These are phyloP conservation scores for Rhagoletis zephyria DNA, from an alignment of 1,140 invertebrate species.

Conservation along the genomic window DNA sequence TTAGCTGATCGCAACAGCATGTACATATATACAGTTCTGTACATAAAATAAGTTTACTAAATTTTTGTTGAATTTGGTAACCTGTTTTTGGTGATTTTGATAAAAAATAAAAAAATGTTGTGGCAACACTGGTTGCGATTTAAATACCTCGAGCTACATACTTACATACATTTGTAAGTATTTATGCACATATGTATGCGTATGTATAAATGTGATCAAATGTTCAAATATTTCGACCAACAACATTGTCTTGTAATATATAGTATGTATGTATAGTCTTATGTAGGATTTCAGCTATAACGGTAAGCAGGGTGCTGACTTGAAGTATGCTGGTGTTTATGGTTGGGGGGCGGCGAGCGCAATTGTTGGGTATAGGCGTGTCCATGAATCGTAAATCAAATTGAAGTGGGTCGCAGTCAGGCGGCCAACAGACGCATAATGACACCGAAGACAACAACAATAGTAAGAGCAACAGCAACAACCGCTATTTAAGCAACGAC, in stretches of 20 bases:
- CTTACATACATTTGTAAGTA: background rate
- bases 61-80: too few relatives aligned
- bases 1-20: too few relatives aligned
- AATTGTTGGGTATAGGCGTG: slow-evolving; percentile 72
- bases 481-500: slow-evolving; percentile 30
- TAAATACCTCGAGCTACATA: background rate
- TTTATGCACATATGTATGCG: background rate
- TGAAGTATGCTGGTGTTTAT: slow-evolving; percentile 24
- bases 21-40: too few relatives aligned
- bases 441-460: slow-evolving; percentile 51
- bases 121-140: background rate
- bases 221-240: background rate
- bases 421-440: slow-evolving; percentile 56
- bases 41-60: too few relatives aligned
- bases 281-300: slow-evolving; percentile 47
- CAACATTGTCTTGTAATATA: slow-evolving; percentile 26
- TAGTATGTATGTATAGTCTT: background rate
- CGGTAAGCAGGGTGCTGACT: slow-evolving; percentile 24
- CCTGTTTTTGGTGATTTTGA: too few relatives aligned
- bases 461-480: slow-evolving; percentile 60
- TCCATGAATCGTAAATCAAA: slow-evolving; percentile 72
- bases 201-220: background rate
- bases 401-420: slow-evolving; percentile 73
- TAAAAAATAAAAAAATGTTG: too few relatives aligned
- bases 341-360: slow-evolving; percentile 31